A percentile compares a stretch with the other conserved stretches of the same genome.
Evolutionary conservation across 2,888 invertebrate genomes (phyloP).

Genomic region (Branchipolynoe longqiensis): DNA sequence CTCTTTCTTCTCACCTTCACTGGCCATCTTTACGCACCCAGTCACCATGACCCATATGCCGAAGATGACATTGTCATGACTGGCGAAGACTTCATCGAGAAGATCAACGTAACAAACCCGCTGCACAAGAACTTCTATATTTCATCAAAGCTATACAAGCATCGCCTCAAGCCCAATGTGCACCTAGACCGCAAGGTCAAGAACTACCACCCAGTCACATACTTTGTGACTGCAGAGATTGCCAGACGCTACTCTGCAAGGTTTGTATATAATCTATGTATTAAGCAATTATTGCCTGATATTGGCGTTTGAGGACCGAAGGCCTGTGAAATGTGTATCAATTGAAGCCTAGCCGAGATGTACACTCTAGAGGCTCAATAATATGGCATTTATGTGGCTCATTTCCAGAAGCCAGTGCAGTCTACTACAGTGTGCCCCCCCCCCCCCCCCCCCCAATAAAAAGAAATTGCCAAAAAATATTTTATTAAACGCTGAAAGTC

Average conservation of each 20-base stretch:
- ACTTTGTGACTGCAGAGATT: constrained; percentile 12
- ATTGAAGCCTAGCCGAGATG: no score
- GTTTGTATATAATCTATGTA: no score
- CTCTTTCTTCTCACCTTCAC: constrained; percentile 41
- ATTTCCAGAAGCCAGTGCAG: no score
- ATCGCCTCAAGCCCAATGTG: constrained; percentile 36
- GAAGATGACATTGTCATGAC: constrained; percentile 52
- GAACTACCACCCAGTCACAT: constrained; percentile 38
- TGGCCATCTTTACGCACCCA: constrained; percentile 31
- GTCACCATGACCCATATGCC: constrained; percentile 31
- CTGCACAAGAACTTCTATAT: constrained; percentile 48
- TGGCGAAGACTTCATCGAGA: constrained; percentile 53
- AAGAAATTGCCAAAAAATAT: no score
- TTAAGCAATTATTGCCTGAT: no score
- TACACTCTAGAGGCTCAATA: no score
- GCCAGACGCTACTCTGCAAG: constrained; percentile 33
- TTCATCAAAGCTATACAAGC: constrained; percentile 6
- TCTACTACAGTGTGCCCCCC: no score
- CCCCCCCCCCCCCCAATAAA: no score
- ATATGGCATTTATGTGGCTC: no score
- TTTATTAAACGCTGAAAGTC: no score
- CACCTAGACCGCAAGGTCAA: constrained; percentile 41
- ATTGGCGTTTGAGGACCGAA: no score
- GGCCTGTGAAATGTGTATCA: no score
- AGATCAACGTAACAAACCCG: constrained; percentile 47